Base-by-base conservation (phyloP, 2,797 vertebrate species). In the Hoplostethus atlanticus region DNA sequence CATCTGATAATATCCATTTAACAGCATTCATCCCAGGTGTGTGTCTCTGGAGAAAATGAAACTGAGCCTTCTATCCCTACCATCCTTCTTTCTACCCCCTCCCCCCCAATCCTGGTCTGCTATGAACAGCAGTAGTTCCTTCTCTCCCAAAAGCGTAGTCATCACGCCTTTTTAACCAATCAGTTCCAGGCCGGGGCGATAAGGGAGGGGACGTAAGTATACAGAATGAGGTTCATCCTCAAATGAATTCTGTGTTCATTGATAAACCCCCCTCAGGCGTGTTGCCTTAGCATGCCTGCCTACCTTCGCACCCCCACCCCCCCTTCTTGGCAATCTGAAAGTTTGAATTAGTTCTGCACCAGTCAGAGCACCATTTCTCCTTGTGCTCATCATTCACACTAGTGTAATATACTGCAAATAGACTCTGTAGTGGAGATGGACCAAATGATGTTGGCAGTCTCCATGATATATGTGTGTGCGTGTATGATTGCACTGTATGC, bases 331-430 rank as follows among this genome's bases (percentile, higher is more conserved):
- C 80, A 91, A 82, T 91, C 85, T 86, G 79, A 87, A 90, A 83
- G 86, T 89, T 86, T 75, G 89, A 93, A 94, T 94, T 91, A 88
- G 85, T 89, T 92, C 84, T 86, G 84, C 90, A 90, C 66, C 68
- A 81, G 79, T 79, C 72, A 75, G 72, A 79, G 73, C 15, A 68
- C 58, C 17, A 52, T 65, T 68, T 81, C 71, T 80, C 51, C 51
- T 73, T 71, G 61, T 71, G 72, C 83, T 84, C 84, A 80, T 86
- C 83, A 59, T 68, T 89, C 68, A 81, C 64, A 58, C 64, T 2
- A 30, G 28, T 55, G 62, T 78, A 71, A 89, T 84, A 77, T 73
- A 83, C 84, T 68, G 79, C 73, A 77, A 71, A 72, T 61, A 76
- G 21, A 59, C 36, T 44, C n/a, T 28, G 13, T 28, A 59, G 74